Conservation (phyloP, 2,797 vertebrate genomes). For the Craterocephalus amniculus region DNA sequence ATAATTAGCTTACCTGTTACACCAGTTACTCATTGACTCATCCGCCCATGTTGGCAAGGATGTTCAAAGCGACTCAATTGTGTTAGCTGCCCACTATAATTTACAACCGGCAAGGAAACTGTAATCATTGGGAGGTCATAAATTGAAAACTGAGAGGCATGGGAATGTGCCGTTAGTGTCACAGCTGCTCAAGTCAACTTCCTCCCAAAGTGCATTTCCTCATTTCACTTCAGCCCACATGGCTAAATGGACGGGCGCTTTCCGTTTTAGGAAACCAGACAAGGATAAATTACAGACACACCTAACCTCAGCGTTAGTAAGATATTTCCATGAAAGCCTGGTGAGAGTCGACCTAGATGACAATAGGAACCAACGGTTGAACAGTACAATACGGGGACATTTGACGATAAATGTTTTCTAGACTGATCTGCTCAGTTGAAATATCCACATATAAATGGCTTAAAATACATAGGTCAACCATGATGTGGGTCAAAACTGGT, state of each 20-base stretch:
- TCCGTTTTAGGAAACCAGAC: conserved; percentile 38
- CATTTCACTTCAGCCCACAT: conserved; percentile 69
- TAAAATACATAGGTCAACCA: too few relatives aligned
- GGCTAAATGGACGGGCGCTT: conserved; percentile 47
- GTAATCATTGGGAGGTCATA: conserved; percentile 69
- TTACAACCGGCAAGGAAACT: conserved; percentile 47
- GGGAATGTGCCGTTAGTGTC: conserved; percentile 72
- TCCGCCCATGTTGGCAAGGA: conserved; percentile 34
- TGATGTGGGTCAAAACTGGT: conserved; percentile 48
- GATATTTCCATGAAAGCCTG: conserved; percentile 16
- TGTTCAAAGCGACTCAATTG: conserved; percentile 39
- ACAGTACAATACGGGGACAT: background rate
- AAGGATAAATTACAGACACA: conserved; percentile 50
- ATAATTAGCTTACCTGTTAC: conserved; percentile 76
- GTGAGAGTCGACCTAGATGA: conserved; percentile 19
- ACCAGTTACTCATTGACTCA: conserved; percentile 71
- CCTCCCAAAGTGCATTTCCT: conserved; percentile 75
- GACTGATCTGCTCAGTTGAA: background rate
- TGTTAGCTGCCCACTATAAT: conserved; percentile 43
- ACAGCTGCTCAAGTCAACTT: conserved; percentile 78
- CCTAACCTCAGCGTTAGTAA: conserved; percentile 29
- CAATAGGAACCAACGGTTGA: conserved; percentile 12
- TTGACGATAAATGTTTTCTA: background rate
- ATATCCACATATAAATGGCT: background rate
- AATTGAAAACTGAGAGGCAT: conserved; percentile 78